Conservation (phyloP, 2,113 vertebrate species). For the Pavo muticus region DNA sequence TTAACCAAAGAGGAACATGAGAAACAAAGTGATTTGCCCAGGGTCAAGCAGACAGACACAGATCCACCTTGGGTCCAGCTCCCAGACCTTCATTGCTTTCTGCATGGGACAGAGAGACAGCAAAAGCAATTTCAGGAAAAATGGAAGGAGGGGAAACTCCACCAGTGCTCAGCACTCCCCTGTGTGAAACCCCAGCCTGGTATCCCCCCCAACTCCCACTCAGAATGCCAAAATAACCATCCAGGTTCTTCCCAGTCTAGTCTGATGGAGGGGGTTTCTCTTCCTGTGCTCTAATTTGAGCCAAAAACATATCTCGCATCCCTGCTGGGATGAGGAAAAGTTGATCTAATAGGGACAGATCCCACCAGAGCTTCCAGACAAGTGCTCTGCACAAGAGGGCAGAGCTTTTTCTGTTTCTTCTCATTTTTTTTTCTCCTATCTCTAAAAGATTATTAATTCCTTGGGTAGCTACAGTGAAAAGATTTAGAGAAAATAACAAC, state of each 20-base stretch:
- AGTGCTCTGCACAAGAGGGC: fast-evolving
- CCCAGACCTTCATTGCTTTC: neutral
- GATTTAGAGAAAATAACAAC: neutral
- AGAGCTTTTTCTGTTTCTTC: neutral
- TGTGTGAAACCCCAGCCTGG: neutral
- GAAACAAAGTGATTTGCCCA: neutral
- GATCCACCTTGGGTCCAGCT: neutral
- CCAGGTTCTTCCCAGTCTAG: slow-evolving; percentile 13
- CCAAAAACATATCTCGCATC: neutral
- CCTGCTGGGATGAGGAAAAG: neutral
- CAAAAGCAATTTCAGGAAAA: neutral
- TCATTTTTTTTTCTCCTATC: too few species aligned
- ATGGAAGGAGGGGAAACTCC: neutral
- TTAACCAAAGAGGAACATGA: neutral
- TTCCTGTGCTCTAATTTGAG: neutral
- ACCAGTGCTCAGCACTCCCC: neutral
- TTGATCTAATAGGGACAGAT: fast-evolving
- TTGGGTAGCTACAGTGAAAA: neutral
- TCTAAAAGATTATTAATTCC: neutral
- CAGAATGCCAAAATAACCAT: neutral
- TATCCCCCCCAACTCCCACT: neutral
- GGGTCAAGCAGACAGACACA: too few species aligned
- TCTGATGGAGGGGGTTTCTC: neutral
- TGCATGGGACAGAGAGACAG: neutral
- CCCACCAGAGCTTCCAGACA: neutral